phyloP scores from a whole-genome alignment of 2,113 vertebrate species.

The Phylloscopus whistleri region DNA sequence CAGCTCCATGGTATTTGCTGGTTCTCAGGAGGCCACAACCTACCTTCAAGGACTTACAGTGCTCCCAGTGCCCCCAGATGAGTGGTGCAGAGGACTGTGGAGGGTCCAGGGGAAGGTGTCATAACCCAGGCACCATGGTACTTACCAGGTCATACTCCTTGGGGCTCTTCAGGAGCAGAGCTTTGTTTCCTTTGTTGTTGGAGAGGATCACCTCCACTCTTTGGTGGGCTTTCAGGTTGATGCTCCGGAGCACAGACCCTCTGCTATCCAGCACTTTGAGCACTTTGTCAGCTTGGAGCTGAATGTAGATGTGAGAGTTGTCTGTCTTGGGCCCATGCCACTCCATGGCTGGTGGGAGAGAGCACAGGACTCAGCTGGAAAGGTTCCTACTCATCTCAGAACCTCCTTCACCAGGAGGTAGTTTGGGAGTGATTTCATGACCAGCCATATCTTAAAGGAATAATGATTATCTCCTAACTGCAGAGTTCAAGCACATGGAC shows the following conservation, averaged over 20 bases:
- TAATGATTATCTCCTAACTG: background rate
- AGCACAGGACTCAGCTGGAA: background rate
- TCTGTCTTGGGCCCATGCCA: slow-evolving; percentile 81
- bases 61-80: background rate
- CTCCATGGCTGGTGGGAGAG: slow-evolving; percentile 78
- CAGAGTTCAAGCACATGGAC: background rate
- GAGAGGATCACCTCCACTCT: slow-evolving; percentile 79
- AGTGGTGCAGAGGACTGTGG: background rate
- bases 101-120: background rate
- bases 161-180: slow-evolving; percentile 86
- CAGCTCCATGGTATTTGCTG: background rate
- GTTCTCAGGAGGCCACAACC: background rate
- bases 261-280: slow-evolving; percentile 80
- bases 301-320: slow-evolving; percentile 71
- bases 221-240: slow-evolving; percentile 73
- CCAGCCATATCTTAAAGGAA: background rate
- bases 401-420: background rate
- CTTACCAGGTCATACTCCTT: slow-evolving; percentile 94
- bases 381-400: background rate
- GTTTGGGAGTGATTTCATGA: background rate
- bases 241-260: slow-evolving; percentile 70
- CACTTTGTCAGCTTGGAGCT: slow-evolving; percentile 74
- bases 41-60: background rate
- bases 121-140: background rate
- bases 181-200: slow-evolving; percentile 70